phyloP scores from a whole-genome alignment of 2,888 invertebrate genomes.

The Leuctra nigra region DNA sequence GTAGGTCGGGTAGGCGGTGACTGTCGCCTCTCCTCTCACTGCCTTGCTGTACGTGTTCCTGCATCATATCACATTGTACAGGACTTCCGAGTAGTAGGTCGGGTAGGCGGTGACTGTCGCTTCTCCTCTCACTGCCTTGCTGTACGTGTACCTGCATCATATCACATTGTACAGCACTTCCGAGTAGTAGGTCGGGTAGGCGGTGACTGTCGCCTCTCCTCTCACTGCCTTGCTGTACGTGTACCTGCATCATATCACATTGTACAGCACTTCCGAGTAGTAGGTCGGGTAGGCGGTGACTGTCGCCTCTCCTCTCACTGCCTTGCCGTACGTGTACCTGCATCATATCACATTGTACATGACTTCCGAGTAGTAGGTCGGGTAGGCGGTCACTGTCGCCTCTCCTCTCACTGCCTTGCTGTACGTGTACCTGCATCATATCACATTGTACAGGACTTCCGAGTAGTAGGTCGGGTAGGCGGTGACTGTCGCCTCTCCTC shows the following conservation, averaged over 20 bases:
- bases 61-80: constrained; percentile 45
- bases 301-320: constrained; percentile 79
- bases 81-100: constrained; percentile 67
- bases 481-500: constrained; percentile 77
- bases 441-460: constrained; percentile 55
- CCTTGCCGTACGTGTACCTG: constrained; percentile 79
- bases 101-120: constrained; percentile 79
- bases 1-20: constrained; percentile 77
- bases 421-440: constrained; percentile 63
- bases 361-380: constrained; percentile 70
- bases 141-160: constrained; percentile 66
- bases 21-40: constrained; percentile 76
- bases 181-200: constrained; percentile 76
- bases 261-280: constrained; percentile 66
- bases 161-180: constrained; percentile 57
- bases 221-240: constrained; percentile 80
- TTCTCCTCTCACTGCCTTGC: constrained; percentile 79
- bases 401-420: constrained; percentile 83
- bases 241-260: constrained; percentile 51
- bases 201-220: constrained; percentile 78
- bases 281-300: constrained; percentile 78
- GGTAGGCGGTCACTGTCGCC: constrained; percentile 75
- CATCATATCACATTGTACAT: constrained; percentile 47
- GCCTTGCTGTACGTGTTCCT: constrained; percentile 83
- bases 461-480: constrained; percentile 79